Conservation (phyloP, 2,797 vertebrate genomes). For the Sebastes itinus region DNA sequence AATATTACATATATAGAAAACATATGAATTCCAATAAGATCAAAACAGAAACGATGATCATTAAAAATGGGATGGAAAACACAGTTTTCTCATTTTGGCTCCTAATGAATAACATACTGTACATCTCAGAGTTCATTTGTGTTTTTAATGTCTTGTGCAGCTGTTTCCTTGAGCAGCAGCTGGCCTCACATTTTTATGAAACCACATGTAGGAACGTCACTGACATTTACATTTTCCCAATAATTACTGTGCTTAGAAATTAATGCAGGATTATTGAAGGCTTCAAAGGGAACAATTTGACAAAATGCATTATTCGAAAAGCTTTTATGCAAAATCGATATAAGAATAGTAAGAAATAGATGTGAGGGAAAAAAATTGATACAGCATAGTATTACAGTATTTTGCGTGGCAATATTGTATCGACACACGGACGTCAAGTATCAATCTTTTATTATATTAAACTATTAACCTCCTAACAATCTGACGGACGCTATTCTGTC, state of each 20-base stretch:
- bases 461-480: too few species aligned
- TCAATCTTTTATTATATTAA: too few species aligned
- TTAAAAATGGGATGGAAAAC: not conserved
- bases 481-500: too few species aligned
- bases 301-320: not conserved
- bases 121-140: not conserved
- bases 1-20: slow-evolving; percentile 6
- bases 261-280: not conserved
- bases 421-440: too few species aligned
- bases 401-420: too few species aligned
- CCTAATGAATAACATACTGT: slow-evolving; percentile 14
- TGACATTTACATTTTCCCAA: slow-evolving; percentile 19
- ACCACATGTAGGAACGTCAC: not conserved
- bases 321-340: too few species aligned
- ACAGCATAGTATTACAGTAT: too few species aligned
- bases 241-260: not conserved
- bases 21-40: not conserved
- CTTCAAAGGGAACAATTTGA: not conserved
- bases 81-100: not conserved
- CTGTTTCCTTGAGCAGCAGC: slow-evolving; percentile 36
- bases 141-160: slow-evolving; percentile 32
- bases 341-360: not conserved
- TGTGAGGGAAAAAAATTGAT: too few species aligned
- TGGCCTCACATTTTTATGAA: slow-evolving; percentile 19
- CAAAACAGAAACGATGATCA: not conserved